Evolutionary conservation across 2,888 invertebrate genomes (phyloP).

Genomic region (Sclerodermus sp.): DNA sequence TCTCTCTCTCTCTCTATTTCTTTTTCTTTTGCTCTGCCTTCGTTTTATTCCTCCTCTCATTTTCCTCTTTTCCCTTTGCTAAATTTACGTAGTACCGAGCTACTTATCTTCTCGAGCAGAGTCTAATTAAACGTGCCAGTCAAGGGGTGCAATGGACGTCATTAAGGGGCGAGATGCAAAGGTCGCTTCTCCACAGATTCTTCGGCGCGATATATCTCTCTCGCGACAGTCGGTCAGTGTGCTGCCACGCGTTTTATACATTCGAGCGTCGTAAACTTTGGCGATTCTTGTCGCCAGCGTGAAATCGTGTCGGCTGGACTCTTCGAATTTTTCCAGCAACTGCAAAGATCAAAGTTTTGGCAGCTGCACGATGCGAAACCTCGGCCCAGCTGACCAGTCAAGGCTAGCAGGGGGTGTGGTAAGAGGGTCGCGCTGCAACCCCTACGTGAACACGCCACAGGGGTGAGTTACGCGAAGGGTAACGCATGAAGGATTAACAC

Average conservation of each 20-base stretch:
- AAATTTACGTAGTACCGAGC: constrained; percentile 8
- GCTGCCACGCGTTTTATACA: not conserved
- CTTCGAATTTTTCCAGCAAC: constrained; percentile 11
- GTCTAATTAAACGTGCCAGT: no score
- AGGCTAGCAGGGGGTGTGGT: constrained; percentile 17
- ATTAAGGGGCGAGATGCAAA: no score
- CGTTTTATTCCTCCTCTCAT: not conserved
- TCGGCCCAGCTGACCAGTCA: constrained; percentile 31
- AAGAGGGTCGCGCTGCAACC: constrained; percentile 16
- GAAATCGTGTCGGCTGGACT: no score
- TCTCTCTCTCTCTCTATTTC: not conserved
- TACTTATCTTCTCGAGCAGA: not conserved
- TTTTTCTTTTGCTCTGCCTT: not conserved
- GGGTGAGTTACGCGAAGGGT: constrained; percentile 28
- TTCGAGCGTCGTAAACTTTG: no score
- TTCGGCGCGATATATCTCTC: no score
- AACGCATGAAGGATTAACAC: constrained; percentile 21
- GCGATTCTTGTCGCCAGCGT: no score
- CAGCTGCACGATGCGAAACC: constrained; percentile 38
- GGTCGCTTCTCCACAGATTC: no score
- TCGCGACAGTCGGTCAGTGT: not conserved
- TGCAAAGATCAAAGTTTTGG: constrained; percentile 45
- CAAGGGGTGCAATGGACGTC: no score
- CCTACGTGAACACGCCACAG: constrained; percentile 18
- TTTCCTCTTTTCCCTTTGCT: constrained; percentile 1